Base-by-base conservation (phyloP, 53 echinoderm and acorn worm species). In the Echinarachnius parma region DNA sequence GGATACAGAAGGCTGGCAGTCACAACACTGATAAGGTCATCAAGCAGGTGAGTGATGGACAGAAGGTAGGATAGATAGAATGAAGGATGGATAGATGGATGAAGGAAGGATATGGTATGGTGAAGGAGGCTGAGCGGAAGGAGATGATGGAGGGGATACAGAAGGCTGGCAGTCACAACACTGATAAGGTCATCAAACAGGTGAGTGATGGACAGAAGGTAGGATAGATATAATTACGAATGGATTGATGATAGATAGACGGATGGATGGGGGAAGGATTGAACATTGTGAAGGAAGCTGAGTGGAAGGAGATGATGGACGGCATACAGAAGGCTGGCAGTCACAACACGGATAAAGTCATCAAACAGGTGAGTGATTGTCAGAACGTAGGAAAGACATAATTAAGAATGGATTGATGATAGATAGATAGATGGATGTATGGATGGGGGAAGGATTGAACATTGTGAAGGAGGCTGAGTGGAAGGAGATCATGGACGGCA, bases 1-100 rank as follows among this genome's bases (percentile, higher is more conserved):
- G 84, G 14, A 92, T 92, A n/a, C 84, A 88, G 61, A 75, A 77
- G 25, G 77, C 77, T 46, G 92, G 98, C 27, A 65, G 78, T n/a
- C 82, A 81, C 22, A 92, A 92, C 34, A 82, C 98, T 0, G 98
- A 96, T 72, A 87, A 83, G 34, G 84, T 96, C 77, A 87, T 96
- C 57, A 76, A 82, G 63, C 82, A 70, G 75, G 98, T 92, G 62
- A 67, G 87, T 75, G 16, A 3, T 55, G 34, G 22, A 39, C 39
- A 39, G 7, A 7, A n/a, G n/a, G n/a, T n/a, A n/a, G n/a, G n/a
- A n/a, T n/a, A n/a, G n/a, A n/a, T n/a, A n/a, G n/a, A n/a, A n/a
- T n/a, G n/a, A n/a, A n/a, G n/a, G n/a, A n/a, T n/a, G n/a, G n/a
- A n/a, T n/a, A n/a, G n/a, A n/a, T n/a, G n/a, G n/a, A n/a, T 91